phyloP scores from a whole-genome alignment of 2,113 vertebrate genomes.

The Ageneiosus marmoratus region DNA sequence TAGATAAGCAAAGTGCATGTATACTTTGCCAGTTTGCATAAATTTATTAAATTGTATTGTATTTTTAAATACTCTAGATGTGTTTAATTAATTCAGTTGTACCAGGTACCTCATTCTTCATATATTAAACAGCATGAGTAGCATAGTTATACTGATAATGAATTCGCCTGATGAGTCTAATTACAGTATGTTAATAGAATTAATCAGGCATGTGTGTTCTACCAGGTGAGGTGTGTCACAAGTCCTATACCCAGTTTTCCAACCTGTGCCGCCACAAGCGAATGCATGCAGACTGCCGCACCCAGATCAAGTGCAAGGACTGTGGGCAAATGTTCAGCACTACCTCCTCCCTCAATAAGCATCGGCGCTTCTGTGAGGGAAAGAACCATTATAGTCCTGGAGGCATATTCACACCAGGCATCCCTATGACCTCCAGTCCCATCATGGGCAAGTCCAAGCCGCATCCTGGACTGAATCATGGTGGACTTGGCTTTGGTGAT shows the following conservation, averaged over 20 bases:
- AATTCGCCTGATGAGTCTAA: constrained; percentile 54
- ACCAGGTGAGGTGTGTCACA: constrained; percentile 99
- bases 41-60: constrained; percentile 36
- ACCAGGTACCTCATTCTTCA: background rate
- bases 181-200: constrained; percentile 80
- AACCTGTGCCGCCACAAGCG: constrained; percentile 99
- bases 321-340: constrained; percentile 99
- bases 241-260: constrained; percentile 99
- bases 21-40: constrained; percentile 31
- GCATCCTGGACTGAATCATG: constrained; percentile 83
- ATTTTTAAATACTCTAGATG: constrained; percentile 48
- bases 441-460: constrained; percentile 92
- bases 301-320: constrained; percentile 99
- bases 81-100: constrained; percentile 20
- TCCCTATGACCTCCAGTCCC: constrained; percentile 88
- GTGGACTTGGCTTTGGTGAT: constrained; percentile 85
- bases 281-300: constrained; percentile 99
- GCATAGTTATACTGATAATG: constrained; percentile 23
- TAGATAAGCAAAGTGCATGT: constrained; percentile 31
- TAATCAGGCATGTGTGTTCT: constrained; percentile 77
- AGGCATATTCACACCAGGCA: constrained; percentile 85
- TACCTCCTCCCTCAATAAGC: constrained; percentile 99
- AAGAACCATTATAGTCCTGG: constrained; percentile 94
- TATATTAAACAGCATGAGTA: constrained; percentile 30
- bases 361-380: constrained; percentile 98